Percentiles rank a stretch among this genome's conserved stretches.
Conservation (phyloP, 1,140 invertebrate species). For the Drosophila mayri region DNA sequence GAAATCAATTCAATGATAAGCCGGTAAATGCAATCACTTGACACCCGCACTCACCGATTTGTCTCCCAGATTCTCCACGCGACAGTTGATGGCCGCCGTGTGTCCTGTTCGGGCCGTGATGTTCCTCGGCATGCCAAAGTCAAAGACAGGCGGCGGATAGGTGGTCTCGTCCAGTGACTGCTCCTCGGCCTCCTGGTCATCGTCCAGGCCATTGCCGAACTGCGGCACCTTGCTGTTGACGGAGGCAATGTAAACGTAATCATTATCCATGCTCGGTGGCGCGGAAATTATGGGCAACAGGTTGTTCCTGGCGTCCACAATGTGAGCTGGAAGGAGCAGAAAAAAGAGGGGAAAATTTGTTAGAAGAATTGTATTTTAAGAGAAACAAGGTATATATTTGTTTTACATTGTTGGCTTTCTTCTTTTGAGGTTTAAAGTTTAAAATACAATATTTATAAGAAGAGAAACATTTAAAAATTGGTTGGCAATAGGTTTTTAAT, state of each 20-base stretch:
- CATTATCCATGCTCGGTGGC: conserved; percentile 37
- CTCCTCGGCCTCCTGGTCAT: conserved; percentile 49
- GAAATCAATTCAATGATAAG: conserved; percentile 53
- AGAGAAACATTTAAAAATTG: background rate
- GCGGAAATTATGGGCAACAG: conserved; percentile 65
- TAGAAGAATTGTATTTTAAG: conserved; percentile 3
- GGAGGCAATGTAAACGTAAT: conserved; percentile 75
- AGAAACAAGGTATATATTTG: background rate
- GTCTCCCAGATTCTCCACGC: conserved; percentile 92
- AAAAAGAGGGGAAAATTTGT: background rate
- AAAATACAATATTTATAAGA: background rate
- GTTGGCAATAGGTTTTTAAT: background rate
- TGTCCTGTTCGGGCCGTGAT: conserved; percentile 93
- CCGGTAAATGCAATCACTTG: conserved; percentile 40
- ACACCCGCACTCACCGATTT: conserved; percentile 89
- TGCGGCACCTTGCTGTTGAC: conserved; percentile 60
- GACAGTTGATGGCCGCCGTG: conserved; percentile 93
- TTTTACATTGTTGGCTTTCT: background rate
- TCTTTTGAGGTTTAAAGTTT: background rate
- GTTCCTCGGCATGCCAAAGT: conserved; percentile 91
- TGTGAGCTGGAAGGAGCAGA: conserved; percentile 41
- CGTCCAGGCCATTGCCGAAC: conserved; percentile 63
- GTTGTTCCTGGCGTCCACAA: conserved; percentile 51
- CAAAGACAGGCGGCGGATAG: conserved; percentile 89
- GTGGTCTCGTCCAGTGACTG: conserved; percentile 58